These are phyloP conservation scores for Maconellicoccus hirsutus DNA, from an alignment of 1,140 invertebrate species.

Conservation along the genomic window DNA sequence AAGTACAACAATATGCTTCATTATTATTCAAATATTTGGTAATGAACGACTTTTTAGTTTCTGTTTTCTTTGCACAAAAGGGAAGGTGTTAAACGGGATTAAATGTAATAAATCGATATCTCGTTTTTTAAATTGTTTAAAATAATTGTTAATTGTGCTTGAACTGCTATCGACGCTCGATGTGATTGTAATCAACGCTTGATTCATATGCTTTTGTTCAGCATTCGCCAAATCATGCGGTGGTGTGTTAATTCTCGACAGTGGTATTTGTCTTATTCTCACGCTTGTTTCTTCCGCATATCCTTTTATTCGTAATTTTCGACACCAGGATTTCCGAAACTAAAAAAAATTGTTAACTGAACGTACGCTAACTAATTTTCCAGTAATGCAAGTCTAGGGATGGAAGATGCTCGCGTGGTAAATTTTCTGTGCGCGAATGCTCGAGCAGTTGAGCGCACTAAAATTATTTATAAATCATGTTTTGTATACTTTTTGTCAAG, in stretches of 20 bases:
- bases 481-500: too few species aligned
- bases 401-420: too few species aligned
- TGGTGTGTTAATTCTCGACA: neutral
- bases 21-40: neutral
- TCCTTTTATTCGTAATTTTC: neutral
- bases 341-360: neutral
- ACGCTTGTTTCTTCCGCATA: neutral
- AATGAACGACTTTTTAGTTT: constrained; percentile 6
- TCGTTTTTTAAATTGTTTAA: neutral
- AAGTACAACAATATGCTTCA: too few species aligned
- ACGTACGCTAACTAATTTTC: too few species aligned
- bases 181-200: neutral
- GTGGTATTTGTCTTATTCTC: neutral
- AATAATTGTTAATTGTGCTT: neutral
- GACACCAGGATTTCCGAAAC: constrained; percentile 11
- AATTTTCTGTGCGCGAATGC: too few species aligned
- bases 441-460: too few species aligned
- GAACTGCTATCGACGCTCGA: neutral
- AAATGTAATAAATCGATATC: neutral
- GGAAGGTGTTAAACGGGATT: neutral
- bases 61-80: neutral
- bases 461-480: too few species aligned
- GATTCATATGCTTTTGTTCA: neutral
- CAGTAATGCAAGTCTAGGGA: too few species aligned
- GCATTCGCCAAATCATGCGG: neutral